Evolutionary conservation across 2,113 vertebrate species (phyloP).

Genomic region (Cynocephalus volans): DNA sequence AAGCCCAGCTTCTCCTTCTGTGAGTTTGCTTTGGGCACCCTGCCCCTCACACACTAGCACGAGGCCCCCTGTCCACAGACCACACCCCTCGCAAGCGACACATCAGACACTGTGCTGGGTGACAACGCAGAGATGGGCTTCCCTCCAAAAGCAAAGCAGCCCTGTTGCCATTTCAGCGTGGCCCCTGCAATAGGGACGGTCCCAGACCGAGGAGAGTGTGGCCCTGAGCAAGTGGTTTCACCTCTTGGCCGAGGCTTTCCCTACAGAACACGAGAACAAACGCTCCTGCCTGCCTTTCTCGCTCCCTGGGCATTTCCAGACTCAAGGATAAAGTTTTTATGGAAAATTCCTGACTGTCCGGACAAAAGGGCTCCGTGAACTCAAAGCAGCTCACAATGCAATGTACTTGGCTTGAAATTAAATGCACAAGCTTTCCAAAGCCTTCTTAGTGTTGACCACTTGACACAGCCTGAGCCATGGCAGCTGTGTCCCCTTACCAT

Average conservation of each 20-base stretch:
- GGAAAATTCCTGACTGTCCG: not conserved
- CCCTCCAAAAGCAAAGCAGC: not conserved
- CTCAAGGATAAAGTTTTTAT: not conserved
- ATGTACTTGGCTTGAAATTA: rapidly evolving
- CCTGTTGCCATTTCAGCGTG: rapidly evolving
- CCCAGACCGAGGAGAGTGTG: rapidly evolving
- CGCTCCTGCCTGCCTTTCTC: not conserved
- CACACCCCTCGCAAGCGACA: not conserved
- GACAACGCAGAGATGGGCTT: not conserved
- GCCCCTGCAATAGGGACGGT: rapidly evolving
- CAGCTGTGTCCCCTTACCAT: slow-evolving; percentile 89
- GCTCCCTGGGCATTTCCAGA: not conserved
- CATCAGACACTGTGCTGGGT: not conserved
- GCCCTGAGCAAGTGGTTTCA: not conserved
- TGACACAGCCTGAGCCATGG: not conserved
- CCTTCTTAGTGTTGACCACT: rapidly evolving
- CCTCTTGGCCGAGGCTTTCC: not conserved
- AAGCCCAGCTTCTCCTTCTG: not conserved
- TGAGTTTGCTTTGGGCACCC: not conserved
- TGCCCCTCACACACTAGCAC: rapidly evolving
- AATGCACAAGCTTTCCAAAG: rapidly evolving
- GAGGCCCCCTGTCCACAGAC: not conserved
- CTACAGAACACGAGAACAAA: rapidly evolving
- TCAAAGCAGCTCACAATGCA: not conserved
- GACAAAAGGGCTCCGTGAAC: not conserved